phyloP scores from a whole-genome alignment of 53 echinoderm and acorn worm genomes.

The Actinopyga echinites region DNA sequence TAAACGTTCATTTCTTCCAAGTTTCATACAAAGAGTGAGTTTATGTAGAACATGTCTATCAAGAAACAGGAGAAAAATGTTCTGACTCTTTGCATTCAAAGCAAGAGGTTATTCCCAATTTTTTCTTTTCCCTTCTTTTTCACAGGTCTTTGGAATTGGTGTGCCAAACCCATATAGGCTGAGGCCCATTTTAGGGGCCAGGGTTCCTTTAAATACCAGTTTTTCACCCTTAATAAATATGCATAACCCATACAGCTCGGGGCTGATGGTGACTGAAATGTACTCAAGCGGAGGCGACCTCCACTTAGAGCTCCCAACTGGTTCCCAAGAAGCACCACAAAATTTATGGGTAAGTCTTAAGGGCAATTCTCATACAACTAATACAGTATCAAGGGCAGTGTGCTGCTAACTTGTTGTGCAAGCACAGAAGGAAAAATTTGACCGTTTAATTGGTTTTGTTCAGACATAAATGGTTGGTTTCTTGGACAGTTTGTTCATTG shows the following conservation, averaged over 20 bases:
- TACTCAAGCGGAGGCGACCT: slow-evolving; percentile 98
- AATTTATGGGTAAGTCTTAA: slow-evolving; percentile 89
- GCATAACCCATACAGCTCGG: slow-evolving; percentile 99
- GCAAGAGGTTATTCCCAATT: background rate
- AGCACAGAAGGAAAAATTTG: no score
- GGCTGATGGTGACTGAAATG: slow-evolving; percentile 98
- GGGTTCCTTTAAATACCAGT: slow-evolving; percentile 97
- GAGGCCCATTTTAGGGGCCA: slow-evolving; percentile 96
- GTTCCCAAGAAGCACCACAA: slow-evolving; percentile 91
- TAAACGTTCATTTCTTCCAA: no score
- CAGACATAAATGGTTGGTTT: no score
- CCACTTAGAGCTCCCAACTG: slow-evolving; percentile 97
- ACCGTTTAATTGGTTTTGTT: no score
- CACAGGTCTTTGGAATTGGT: slow-evolving; percentile 95
- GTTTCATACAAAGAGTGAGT: no score
- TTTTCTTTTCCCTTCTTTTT: slow-evolving; percentile 27
- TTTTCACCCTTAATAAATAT: slow-evolving; percentile 98
- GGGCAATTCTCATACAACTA: background rate
- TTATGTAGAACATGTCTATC: no score
- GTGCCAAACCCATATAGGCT: slow-evolving; percentile 97
- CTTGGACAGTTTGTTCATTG: no score
- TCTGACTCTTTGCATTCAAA: no score
- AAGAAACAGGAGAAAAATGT: no score
- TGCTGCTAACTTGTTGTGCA: no score
- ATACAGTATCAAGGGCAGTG: background rate